These are phyloP conservation scores for Axea sp. DNA, from an alignment of 2,888 invertebrate genomes.

Conservation along the genomic window DNA sequence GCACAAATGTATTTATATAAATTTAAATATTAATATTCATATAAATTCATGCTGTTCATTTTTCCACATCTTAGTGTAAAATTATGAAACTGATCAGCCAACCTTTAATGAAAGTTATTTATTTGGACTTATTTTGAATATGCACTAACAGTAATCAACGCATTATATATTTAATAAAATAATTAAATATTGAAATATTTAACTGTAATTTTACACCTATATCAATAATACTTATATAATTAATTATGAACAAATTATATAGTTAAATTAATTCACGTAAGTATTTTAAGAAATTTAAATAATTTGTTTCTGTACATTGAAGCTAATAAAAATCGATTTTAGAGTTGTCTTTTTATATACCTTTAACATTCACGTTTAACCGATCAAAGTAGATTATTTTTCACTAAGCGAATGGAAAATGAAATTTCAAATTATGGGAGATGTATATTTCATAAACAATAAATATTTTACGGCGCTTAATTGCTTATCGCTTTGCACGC, in stretches of 20 bases:
- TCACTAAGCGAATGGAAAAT: slow-evolving; percentile 45
- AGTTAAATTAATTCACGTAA: too few species aligned
- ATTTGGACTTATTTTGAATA: too few species aligned
- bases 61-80: slow-evolving; percentile 37
- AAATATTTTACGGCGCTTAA: slow-evolving; percentile 41
- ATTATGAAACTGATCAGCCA: background rate
- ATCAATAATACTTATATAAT: too few species aligned
- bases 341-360: background rate
- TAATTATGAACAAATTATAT: too few species aligned
- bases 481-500: slow-evolving; percentile 57
- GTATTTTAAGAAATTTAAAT: too few species aligned
- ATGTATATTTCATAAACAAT: slow-evolving; percentile 42
- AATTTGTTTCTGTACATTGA: too few species aligned
- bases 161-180: too few species aligned
- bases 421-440: slow-evolving; percentile 30
- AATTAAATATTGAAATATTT: background rate
- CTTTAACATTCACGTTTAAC: slow-evolving; percentile 19
- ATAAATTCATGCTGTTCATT: slow-evolving; percentile 6
- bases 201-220: background rate
- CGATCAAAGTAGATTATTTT: slow-evolving; percentile 32
- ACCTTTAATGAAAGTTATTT: too few species aligned
- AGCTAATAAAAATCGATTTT: slow-evolving; percentile 5
- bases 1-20: slow-evolving; percentile 61
- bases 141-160: too few species aligned
- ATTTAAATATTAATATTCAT: background rate